A percentile compares a stretch with the other conserved stretches of the same genome.
Evolutionary conservation across 1,140 invertebrate genomes (phyloP).

Genomic region (Magallana angulata): DNA sequence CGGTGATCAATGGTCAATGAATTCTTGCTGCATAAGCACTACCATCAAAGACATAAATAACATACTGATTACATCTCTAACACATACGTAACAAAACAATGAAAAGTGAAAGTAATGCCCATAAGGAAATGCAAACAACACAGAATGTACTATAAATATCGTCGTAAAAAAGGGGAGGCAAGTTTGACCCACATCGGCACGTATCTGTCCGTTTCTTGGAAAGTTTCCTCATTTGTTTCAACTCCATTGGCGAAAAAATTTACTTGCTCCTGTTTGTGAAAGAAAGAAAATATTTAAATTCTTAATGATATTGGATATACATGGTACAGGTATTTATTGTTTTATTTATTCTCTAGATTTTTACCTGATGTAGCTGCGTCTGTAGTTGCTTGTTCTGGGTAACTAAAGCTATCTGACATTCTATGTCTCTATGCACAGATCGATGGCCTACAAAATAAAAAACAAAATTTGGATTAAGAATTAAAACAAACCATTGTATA

Average conservation of each 20-base stretch:
- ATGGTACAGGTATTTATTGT: background rate
- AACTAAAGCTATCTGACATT: constrained; percentile 93
- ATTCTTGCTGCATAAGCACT: too few relatives aligned
- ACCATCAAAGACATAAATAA: too few relatives aligned
- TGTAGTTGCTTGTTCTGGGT: constrained; percentile 88
- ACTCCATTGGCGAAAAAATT: constrained; percentile 83
- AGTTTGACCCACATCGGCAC: constrained; percentile 80
- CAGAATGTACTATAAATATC: background rate
- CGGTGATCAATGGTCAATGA: too few relatives aligned
- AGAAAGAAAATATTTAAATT: background rate
- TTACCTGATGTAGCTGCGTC: constrained; percentile 79
- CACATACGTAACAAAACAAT: background rate
- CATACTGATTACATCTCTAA: background rate
- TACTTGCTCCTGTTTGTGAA: constrained; percentile 81
- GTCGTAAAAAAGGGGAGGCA: constrained; percentile 1
- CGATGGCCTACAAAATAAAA: constrained; percentile 80
- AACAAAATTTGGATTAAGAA: too few relatives aligned
- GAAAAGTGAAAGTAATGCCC: background rate
- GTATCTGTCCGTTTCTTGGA: constrained; percentile 76
- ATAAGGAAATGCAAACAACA: background rate
- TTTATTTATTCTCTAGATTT: background rate
- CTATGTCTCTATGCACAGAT: constrained; percentile 94
- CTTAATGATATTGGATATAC: background rate
- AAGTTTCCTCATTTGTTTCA: constrained; percentile 76
- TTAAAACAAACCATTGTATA: too few relatives aligned